Evolutionary conservation across 2,797 vertebrate species (phyloP), one percentile per base, ranked within the genome.

Genomic region (Myotis myotis): DNA sequence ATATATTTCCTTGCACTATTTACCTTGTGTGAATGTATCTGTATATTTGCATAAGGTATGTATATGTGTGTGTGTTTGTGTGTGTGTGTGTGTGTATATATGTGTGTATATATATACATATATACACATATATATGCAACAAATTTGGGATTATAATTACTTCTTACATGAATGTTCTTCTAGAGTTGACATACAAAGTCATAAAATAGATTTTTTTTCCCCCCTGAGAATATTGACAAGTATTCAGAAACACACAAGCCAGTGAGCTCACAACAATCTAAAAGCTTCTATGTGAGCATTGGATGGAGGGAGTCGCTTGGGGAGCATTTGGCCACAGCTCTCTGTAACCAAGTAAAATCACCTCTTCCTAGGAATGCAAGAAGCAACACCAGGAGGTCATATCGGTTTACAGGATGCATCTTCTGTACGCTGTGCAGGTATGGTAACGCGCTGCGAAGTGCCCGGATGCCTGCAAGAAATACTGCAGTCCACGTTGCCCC

Each of bases 401-500:
- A 86, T 99, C 99, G 0, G 99, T 99, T 96, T 99, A 99, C 98
- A 99, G 99, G 97, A 99, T 99, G 99, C 99, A 99, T 83, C 99
- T 99, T 96, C 99, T 99, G 41, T 99, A 99, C 33, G 99, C 99
- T 81, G 99, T 99, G 87, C 99, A 99, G 99, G 99, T 99, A 98
- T 44, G 96, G 62, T 55, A n/a, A 17, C 4, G 6, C 70, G 55
- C 83, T 28, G 10, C 6, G 3, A 13, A 11, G 41, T 30, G 1
- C 57, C 64, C 68, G 41, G 68, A 22, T 16, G 12, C 8, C 89
- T 62, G 79, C 30, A 85, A 64, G 94, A 80, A 83, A 84, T 8
- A 17, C 8, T 12, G 13, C 30, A 16, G 25, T 33, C 23, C 20
- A n/a, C 68, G 36, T 33, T 78, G 15, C 55, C 76, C 10, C 76